phyloP scores from a whole-genome alignment of 2,113 vertebrate genomes.

The Mustela nigripes region DNA sequence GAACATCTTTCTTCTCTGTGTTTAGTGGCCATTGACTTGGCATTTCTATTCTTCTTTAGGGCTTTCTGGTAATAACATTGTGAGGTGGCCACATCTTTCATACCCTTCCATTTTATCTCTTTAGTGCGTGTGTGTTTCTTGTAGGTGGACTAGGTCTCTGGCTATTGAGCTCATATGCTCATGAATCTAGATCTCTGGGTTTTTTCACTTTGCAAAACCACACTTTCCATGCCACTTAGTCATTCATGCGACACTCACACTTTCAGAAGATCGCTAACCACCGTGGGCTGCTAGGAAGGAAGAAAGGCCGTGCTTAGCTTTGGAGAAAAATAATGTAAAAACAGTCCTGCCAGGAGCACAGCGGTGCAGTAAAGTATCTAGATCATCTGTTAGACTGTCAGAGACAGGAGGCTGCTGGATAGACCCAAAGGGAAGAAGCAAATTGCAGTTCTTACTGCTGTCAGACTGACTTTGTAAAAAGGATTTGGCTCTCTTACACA shows the following conservation, averaged over 20 bases:
- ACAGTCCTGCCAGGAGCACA: neutral
- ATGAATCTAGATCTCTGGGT: neutral
- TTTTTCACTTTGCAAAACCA: constrained; percentile 31
- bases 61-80: neutral
- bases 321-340: constrained; percentile 2
- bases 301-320: constrained; percentile 1
- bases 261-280: constrained; percentile 40
- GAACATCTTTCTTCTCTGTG: neutral
- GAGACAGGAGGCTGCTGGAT: neutral
- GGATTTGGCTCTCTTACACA: neutral
- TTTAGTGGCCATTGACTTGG: neutral
- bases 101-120: neutral
- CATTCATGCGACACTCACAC: neutral
- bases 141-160: neutral
- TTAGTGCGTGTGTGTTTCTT: neutral
- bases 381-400: neutral
- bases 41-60: neutral
- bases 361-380: neutral
- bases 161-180: neutral
- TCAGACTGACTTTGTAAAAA: constrained; percentile 15
- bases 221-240: neutral
- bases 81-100: neutral
- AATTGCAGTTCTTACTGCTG: neutral
- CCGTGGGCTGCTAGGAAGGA: neutral
- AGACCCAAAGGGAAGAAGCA: neutral